Percentiles rank a stretch among this genome's conserved stretches.
These are phyloP conservation scores for Temnopleurus reevesii DNA, from an alignment of 53 echinoderm and acorn worm genomes.

Conservation along the genomic window DNA sequence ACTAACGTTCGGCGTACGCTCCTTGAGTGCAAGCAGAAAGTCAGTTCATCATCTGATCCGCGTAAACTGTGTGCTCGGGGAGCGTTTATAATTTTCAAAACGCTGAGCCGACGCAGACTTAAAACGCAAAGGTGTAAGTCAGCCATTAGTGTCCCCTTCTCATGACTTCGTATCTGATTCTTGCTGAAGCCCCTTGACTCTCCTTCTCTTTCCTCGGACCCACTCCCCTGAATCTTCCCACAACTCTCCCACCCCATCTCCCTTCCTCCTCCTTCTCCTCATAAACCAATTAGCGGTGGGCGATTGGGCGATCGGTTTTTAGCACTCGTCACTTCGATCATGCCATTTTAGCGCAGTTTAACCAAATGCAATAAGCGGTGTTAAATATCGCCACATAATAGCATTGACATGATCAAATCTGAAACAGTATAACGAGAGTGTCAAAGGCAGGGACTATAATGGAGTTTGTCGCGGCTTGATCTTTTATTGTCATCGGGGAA, in stretches of 20 bases:
- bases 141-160: too few relatives aligned
- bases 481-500: slow-evolving; percentile 60
- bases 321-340: slow-evolving; percentile 45
- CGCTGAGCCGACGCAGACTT: too few relatives aligned
- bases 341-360: slow-evolving; percentile 63
- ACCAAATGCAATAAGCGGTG: slow-evolving; percentile 62
- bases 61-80: too few relatives aligned
- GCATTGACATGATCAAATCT: slow-evolving; percentile 53
- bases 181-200: not conserved
- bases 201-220: not conserved
- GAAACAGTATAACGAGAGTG: slow-evolving; percentile 51
- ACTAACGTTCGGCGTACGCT: too few relatives aligned
- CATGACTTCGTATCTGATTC: not conserved
- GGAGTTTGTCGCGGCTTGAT: slow-evolving; percentile 59
- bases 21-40: too few relatives aligned
- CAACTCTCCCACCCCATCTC: not conserved
- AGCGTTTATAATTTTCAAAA: too few relatives aligned
- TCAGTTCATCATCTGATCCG: too few relatives aligned
- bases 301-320: slow-evolving; percentile 58
- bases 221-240: not conserved
- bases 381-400: slow-evolving; percentile 59
- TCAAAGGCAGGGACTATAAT: slow-evolving; percentile 39
- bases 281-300: slow-evolving; percentile 50
- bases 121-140: too few relatives aligned
- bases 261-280: not conserved